These are phyloP conservation scores for Drosophila jambulina DNA, from an alignment of 1,140 invertebrate genomes.

Conservation along the genomic window DNA sequence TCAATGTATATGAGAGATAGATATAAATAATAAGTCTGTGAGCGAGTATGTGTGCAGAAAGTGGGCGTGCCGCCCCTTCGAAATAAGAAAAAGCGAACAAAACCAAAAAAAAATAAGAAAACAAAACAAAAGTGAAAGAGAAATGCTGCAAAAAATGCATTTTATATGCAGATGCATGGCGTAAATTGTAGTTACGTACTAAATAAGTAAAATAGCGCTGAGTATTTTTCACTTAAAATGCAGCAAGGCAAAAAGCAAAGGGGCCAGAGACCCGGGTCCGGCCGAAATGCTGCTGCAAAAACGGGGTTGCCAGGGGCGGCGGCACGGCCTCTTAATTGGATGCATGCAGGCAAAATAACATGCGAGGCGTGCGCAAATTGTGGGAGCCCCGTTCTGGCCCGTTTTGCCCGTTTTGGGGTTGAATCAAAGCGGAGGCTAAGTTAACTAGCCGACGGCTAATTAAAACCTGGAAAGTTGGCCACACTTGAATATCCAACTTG, in stretches of 20 bases:
- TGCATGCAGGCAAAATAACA: slow-evolving; percentile 83
- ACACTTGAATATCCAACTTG: slow-evolving; percentile 62
- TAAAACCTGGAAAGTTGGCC: slow-evolving; percentile 78
- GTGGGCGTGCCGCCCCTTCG: slow-evolving; percentile 61
- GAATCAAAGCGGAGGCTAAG: slow-evolving; percentile 61
- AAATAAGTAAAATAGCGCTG: slow-evolving; percentile 84
- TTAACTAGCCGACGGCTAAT: slow-evolving; percentile 80
- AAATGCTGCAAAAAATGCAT: slow-evolving; percentile 71
- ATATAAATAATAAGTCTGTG: slow-evolving; percentile 72
- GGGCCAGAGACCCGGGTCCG: slow-evolving; percentile 27
- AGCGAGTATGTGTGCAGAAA: slow-evolving; percentile 60
- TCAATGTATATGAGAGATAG: slow-evolving; percentile 38
- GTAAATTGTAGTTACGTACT: slow-evolving; percentile 83
- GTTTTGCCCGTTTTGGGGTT: slow-evolving; percentile 19
- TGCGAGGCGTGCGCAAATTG: slow-evolving; percentile 74
- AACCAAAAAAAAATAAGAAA: slow-evolving; percentile 19
- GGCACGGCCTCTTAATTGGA: slow-evolving; percentile 76
- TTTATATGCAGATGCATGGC: slow-evolving; percentile 82
- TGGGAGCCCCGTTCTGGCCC: slow-evolving; percentile 17
- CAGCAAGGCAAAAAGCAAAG: slow-evolving; percentile 60
- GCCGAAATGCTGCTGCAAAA: slow-evolving; percentile 10
- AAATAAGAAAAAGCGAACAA: slow-evolving; percentile 38
- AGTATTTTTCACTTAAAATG: slow-evolving; percentile 84
- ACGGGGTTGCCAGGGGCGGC: slow-evolving; percentile 25
- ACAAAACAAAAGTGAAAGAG: slow-evolving; percentile 17